These are phyloP conservation scores for Adrianichthys oophorus DNA, from an alignment of 2,797 vertebrate species.

Conservation along the genomic window DNA sequence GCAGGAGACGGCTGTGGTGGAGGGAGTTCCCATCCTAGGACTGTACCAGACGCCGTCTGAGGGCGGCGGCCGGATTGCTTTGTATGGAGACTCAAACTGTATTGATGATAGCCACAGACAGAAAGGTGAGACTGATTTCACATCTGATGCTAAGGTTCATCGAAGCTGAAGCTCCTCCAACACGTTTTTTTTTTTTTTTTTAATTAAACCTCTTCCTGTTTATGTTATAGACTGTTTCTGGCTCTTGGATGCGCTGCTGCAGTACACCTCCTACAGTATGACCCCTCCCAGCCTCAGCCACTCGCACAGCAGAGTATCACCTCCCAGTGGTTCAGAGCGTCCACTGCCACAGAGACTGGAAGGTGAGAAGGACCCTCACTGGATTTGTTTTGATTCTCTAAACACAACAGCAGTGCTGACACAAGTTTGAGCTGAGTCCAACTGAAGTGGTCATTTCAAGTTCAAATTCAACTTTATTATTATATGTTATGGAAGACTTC, in stretches of 20 bases:
- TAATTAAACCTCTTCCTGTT: neutral
- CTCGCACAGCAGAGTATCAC: constrained; percentile 85
- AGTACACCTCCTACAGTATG: constrained; percentile 94
- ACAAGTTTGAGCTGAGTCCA: neutral
- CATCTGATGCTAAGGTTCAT: neutral
- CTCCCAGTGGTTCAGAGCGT: constrained; percentile 80
- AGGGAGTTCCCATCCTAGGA: constrained; percentile 92
- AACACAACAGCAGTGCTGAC: neutral
- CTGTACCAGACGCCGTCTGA: constrained; percentile 92
- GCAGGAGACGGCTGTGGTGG: constrained; percentile 91
- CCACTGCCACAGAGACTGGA: constrained; percentile 91
- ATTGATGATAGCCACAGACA: constrained; percentile 97
- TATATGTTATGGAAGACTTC: too few species aligned
- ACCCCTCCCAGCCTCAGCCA: constrained; percentile 93
- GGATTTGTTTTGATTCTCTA: too few species aligned
- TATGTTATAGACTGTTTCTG: constrained; percentile 91
- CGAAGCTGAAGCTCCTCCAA: neutral
- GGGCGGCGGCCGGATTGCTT: constrained; percentile 89
- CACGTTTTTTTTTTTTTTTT: neutral
- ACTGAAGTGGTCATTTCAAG: too few species aligned
- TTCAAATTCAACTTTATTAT: too few species aligned
- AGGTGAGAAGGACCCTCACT: constrained; percentile 72
- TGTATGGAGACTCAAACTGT: constrained; percentile 97
- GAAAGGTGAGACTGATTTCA: constrained; percentile 82
- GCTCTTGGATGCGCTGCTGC: constrained; percentile 93